Base-by-base conservation (phyloP, 2,113 vertebrate species). In the Thamnaconus septentrionalis region DNA sequence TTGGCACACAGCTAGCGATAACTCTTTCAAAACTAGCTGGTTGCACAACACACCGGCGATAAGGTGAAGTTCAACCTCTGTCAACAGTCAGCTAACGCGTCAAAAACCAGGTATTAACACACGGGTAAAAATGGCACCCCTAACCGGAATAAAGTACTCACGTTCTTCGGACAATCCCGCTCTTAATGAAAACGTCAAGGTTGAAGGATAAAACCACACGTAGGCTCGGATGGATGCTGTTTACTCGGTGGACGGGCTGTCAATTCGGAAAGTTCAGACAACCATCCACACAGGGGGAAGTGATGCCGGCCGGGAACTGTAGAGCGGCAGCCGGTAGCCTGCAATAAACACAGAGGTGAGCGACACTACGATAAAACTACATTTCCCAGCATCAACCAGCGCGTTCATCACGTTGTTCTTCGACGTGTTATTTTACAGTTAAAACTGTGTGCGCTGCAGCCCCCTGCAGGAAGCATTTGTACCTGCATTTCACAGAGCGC, bases 221-320 rank as follows among this genome's bases (percentile, higher is more conserved):
- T 2, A 45, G 44, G 5, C 44, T 45, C 7, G 44, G 44, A 45
- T 45, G 44, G 5, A 45, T 45, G 7, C 44, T 1, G 44, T 45
- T 45, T 31, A 31, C 18, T 1, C 18, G 18, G 18, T 31, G 18
- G 18, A 31, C 18, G 18, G 18, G 2, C 46, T 18, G 51, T 59
- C 40, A 64, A 31, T 54, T 70, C 56, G 7, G 48, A 7, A 49
- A 47, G 61, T 54, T 41, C 61, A 31, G 8, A 40, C 53, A 8
- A 31, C 1, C 18, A 31, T 31, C 18, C 18, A 31, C 18, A 5
- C 9, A 51, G 10, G 11, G 0, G 49, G 10, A 4, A 6, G 56
- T 55, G 42, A 60, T 47, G 8, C 52, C 41, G 66, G 39, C 4
- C n/a, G 79, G 86, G 67, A 82, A 56, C 1, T 87, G 87, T 82